phyloP scores from a whole-genome alignment of 1,140 invertebrate genomes.

The Acromyrmex heyeri region DNA sequence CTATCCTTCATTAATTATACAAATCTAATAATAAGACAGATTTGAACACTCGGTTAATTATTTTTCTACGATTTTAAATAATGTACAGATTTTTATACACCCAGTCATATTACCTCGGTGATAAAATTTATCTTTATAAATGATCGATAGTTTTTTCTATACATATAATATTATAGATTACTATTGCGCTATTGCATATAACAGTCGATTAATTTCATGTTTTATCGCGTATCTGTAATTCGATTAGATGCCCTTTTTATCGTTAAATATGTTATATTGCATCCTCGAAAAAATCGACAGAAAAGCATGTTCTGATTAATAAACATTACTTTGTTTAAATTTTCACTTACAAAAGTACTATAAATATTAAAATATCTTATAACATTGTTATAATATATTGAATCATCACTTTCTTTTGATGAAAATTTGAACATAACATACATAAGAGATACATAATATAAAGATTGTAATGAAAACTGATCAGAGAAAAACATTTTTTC shows the following conservation, averaged over 20 bases:
- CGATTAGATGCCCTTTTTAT: neutral
- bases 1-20: constrained; percentile 38
- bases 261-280: constrained; percentile 5
- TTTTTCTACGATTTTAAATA: neutral
- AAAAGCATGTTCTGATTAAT: constrained; percentile 1
- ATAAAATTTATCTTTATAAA: constrained; percentile 26
- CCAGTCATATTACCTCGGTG: constrained; percentile 1
- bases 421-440: neutral
- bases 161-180: constrained; percentile 24
- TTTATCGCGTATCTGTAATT: neutral
- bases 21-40: constrained; percentile 25
- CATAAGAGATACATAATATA: neutral
- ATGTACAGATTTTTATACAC: constrained; percentile 51
- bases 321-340: constrained; percentile 7
- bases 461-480: neutral
- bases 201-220: constrained; percentile 27
- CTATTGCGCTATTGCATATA: neutral
- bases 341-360: constrained; percentile 13
- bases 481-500: constrained; percentile 18
- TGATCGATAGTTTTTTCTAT: neutral
- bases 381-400: neutral
- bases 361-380: constrained; percentile 10
- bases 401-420: neutral
- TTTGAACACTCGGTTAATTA: constrained; percentile 40
- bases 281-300: neutral